Evolutionary conservation across 92 coral and sea anemone species (phyloP).

Genomic region (Palythoa grandis): DNA sequence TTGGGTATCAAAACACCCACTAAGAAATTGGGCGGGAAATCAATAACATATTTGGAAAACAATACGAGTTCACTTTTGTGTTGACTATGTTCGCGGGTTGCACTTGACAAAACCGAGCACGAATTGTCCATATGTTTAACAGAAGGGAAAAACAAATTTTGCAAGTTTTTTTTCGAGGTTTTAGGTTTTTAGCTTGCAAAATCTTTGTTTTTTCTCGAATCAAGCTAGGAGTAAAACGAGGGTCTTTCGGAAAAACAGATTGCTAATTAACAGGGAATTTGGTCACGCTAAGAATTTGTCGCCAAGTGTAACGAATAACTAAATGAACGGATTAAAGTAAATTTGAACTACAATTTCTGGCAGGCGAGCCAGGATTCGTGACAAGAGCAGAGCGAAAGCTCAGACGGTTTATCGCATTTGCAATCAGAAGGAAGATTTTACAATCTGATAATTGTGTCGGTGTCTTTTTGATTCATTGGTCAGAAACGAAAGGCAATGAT

Average conservation of each 20-base stretch:
- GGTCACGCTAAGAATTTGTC: conserved; percentile 28
- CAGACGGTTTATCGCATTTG: conserved; percentile 17
- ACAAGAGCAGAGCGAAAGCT: conserved; percentile 5
- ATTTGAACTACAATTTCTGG: neutral
- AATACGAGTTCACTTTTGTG: conserved; percentile 8
- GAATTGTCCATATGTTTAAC: conserved; percentile 8
- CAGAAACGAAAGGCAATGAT: conserved; percentile 7
- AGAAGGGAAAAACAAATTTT: neutral
- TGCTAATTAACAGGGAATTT: neutral
- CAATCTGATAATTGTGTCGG: conserved; percentile 36
- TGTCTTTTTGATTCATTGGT: neutral
- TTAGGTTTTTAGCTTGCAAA: neutral
- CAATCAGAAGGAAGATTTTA: conserved; percentile 17
- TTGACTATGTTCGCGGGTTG: neutral
- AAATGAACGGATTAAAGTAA: conserved; percentile 24
- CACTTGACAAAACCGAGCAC: neutral
- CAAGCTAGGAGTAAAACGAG: neutral
- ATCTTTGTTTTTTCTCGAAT: neutral
- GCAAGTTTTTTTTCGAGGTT: neutral
- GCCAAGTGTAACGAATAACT: conserved; percentile 29
- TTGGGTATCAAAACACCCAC: neutral
- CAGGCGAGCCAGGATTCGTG: conserved; percentile 2
- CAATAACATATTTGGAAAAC: conserved; percentile 3
- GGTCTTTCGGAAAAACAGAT: conserved; percentile 30
- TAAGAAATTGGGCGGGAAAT: conserved; percentile 5